Evolutionary conservation across 1,140 invertebrate genomes (phyloP), one percentile per base, ranked within the genome.

Genomic region (Psix sp.): DNA sequence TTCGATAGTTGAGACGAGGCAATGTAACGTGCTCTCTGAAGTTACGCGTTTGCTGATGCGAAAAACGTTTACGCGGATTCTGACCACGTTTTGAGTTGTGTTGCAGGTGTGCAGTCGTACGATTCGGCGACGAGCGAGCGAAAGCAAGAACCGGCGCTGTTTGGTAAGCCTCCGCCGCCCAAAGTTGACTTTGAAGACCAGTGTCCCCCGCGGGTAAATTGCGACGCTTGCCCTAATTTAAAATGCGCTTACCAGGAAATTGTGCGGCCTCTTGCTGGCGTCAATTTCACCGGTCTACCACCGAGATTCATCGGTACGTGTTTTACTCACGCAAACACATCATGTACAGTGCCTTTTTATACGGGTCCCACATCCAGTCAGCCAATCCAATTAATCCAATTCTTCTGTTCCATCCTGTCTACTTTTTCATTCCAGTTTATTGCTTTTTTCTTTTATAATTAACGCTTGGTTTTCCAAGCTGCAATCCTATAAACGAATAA

Each of bases 101-200:
- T 67, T 49, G 63, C 48, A 77, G 51, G 36, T 57, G 51, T 33
- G 29, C 59, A 35, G 17, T 57, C 36, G 17, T 57, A 66, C 20
- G 71, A 77, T 11, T 59, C 51, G 51, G 40, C 45, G 3, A 14
- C 40, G 31, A 43, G 5, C 35, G 75, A 80, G 31, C 71, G 42
- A 35, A 10, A 35, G 56, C 71, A 54, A 18, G 56, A 66, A 39
- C 66, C 67, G 3, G 15, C 43, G 29, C n/a, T 84, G 18, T 89
- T 86, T 75, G 88, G 88, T 18, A 80, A 85, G 29, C 78, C 80
- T 10, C 82, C 88, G 21, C 89, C 89, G 0, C 72, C 78, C 14
- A 82, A 81, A 49, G 79, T 86, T 10, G 84, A 88, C 72, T 76
- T 88, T 51, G 84, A 88, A 13, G 86, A 89, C 77, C 70, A 89